A percentile compares a stretch with the other conserved stretches of the same genome.
phyloP scores from a whole-genome alignment of 2,113 vertebrate genomes.

The Spermophilus dauricus region DNA sequence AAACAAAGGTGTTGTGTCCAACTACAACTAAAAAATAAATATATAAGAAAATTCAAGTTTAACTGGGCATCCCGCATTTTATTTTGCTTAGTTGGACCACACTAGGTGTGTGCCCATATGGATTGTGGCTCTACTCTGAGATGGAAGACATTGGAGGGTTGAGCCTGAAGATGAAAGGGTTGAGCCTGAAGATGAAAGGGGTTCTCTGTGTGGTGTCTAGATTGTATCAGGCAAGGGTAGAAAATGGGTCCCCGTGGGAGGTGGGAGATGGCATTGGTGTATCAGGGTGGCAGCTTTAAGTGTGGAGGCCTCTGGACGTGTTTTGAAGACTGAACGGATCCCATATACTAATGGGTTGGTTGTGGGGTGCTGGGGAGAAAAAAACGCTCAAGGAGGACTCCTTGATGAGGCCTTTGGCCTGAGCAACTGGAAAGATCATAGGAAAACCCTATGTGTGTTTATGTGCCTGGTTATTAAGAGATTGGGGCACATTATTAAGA shows the following conservation, averaged over 20 bases:
- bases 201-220: not conserved
- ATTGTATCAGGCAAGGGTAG: not conserved
- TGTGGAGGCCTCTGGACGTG: too few relatives aligned
- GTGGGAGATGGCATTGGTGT: not conserved
- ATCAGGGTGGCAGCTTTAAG: accelerated
- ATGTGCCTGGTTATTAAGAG: not conserved
- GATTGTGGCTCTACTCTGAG: not conserved
- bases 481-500: not conserved
- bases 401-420: not conserved
- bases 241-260: not conserved
- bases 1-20: too few relatives aligned
- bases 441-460: not conserved
- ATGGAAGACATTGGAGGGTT: not conserved
- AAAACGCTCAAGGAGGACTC: not conserved
- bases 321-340: not conserved
- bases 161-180: not conserved
- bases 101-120: not conserved
- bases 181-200: not conserved
- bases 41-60: not conserved
- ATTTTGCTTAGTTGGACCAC: not conserved
- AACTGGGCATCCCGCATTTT: not conserved
- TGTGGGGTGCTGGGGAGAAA: not conserved
- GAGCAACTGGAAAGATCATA: not conserved
- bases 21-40: too few relatives aligned
- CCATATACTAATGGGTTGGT: not conserved